A percentile compares a stretch with the other conserved stretches of the same genome.
Evolutionary conservation across 2,888 invertebrate species (phyloP).

Genomic region (Osmoderma eremita): DNA sequence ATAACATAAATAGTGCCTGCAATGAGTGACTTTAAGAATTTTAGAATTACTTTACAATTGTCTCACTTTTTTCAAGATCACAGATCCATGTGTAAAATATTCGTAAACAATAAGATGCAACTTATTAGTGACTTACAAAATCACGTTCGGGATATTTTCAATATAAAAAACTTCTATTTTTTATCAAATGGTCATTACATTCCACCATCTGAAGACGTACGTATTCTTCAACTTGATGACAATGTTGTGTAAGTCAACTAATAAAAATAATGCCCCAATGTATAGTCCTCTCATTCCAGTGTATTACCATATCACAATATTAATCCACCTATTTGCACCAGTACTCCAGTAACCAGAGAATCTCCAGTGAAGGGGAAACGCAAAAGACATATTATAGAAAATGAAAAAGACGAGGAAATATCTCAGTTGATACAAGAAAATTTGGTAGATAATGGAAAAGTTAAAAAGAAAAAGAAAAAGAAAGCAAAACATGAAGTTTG

Average conservation of each 20-base stretch:
- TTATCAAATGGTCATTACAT: slow-evolving; percentile 57
- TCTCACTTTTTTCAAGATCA: slow-evolving; percentile 45
- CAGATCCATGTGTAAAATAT: slow-evolving; percentile 43
- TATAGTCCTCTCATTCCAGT: background rate
- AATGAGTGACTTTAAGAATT: slow-evolving; percentile 9
- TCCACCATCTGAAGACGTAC: slow-evolving; percentile 59
- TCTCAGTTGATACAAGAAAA: background rate
- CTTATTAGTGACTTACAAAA: slow-evolving; percentile 55
- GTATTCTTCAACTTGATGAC: slow-evolving; percentile 52
- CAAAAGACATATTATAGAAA: background rate
- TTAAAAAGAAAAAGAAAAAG: slow-evolving; percentile 22
- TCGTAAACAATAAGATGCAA: slow-evolving; percentile 47
- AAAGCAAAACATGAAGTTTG: background rate
- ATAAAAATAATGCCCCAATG: background rate
- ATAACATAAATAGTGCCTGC: too few species aligned
- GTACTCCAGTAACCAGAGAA: slow-evolving; percentile 3
- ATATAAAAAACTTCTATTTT: slow-evolving; percentile 58
- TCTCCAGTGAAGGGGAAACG: slow-evolving; percentile 1
- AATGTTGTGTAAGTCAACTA: slow-evolving; percentile 48
- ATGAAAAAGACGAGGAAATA: background rate
- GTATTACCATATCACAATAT: background rate
- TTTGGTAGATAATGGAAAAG: background rate
- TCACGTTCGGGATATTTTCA: slow-evolving; percentile 57
- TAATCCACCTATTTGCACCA: slow-evolving; percentile 6
- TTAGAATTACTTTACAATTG: slow-evolving; percentile 43